phyloP scores from a whole-genome alignment of 2,113 vertebrate genomes.

The Melanerpes aurifrons region DNA sequence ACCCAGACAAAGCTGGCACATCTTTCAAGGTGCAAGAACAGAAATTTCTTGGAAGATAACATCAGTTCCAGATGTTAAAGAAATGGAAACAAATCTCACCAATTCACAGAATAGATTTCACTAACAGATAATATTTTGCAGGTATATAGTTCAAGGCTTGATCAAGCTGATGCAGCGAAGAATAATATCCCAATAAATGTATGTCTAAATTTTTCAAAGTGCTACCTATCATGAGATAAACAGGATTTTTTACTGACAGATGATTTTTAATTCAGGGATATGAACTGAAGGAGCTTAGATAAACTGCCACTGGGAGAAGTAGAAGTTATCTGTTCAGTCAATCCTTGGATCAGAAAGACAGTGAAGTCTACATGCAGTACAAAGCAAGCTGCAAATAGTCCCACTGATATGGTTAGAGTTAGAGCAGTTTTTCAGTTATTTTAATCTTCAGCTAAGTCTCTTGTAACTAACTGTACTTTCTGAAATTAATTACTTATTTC shows the following conservation, averaged over 20 bases:
- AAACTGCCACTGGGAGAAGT: neutral
- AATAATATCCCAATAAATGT: neutral
- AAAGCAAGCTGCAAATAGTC: neutral
- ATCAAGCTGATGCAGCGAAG: neutral
- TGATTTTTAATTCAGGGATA: neutral
- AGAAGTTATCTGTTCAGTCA: neutral
- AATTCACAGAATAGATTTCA: neutral
- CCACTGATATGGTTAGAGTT: no score
- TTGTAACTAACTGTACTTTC: no score
- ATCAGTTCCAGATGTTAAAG: neutral
- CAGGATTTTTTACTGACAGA: neutral
- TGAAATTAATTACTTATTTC: no score
- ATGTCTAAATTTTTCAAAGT: neutral
- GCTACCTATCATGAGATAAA: neutral
- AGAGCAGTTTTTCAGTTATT: no score
- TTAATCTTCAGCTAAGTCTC: no score
- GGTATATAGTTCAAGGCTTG: neutral
- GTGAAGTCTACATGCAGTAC: neutral
- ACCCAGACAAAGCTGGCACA: neutral
- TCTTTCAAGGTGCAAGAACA: neutral
- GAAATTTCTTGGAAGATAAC: neutral
- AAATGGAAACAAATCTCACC: neutral
- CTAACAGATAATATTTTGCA: neutral
- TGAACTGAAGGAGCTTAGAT: neutral
- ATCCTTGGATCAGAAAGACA: neutral